Evolutionary conservation across 2,797 vertebrate genomes (phyloP), one percentile per base, ranked within the genome.

Genomic region (Myoxocephalus aenaeus): DNA sequence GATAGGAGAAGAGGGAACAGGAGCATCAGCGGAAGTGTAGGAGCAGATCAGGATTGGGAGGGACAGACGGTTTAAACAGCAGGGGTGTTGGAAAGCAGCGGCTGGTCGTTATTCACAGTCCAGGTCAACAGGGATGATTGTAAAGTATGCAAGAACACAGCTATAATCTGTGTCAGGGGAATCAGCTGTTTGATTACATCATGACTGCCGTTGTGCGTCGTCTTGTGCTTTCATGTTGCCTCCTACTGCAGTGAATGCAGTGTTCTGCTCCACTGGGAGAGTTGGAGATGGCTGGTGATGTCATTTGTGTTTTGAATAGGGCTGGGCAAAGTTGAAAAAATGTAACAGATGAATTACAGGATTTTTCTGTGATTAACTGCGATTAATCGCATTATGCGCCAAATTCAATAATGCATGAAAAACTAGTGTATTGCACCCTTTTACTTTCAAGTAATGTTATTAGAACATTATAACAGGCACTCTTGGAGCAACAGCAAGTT

Each of bases 51-150:
- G 80, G n/a, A n/a, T n/a, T n/a, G n/a, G n/a, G 80, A 73, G 56
- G 82, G 83, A 90, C 91, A 93, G 91, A 90, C 76, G 77, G 87
- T 90, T 82, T 72, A 83, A 93, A 89, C 91, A 93, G 90, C 91
- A 91, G 91, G 91, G 91, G 89, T 86, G 87, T 90, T 89, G 87
- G 83, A 88, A 88, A 89, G 83, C 86, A 80, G 81, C 29, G 73
- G 59, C 80, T 67, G 83, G 74, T 89, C 83, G 88, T 87, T 90
- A 89, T 92, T 92, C 40, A 42, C 82, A 89, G 81, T 89, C 71
- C 78, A 72, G 73, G 85, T 88, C 75, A 86, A 57, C 75, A 62
- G 86, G 80, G 70, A 44, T 73, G 32, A 20, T 61, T 65, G 59
- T 70, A 42, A 62, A 42, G 62, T 58, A 72, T 67, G 57, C 53